Base-by-base conservation (phyloP, 2,888 invertebrate species). In the Drosophila kanekoi region DNA sequence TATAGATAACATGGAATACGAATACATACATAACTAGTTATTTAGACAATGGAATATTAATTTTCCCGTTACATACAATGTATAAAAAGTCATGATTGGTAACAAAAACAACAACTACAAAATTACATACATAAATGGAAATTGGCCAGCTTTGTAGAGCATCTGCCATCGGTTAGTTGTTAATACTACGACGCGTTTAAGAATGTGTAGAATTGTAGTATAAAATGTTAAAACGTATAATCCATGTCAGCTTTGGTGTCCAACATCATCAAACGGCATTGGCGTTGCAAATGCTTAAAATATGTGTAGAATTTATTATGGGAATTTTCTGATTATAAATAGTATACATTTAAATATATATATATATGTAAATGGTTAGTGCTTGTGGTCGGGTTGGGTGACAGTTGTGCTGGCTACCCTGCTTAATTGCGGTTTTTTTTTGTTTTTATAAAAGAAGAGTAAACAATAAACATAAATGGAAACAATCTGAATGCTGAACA, bases 21-120 rank as follows among this genome's bases (percentile, higher is more conserved):
- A 61, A 60, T 65, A 77, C 52, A 74, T 72, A 77, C 74, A 72
- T 75, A 73, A 78, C 54, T 75, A 75, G 40, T 33, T 71, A 61
- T 52, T 74, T 54, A 54, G 72, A 54, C 52, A 72, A 64, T 48
- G 37, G 51, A 64, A 64, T 49, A 48, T 44, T 37, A 13, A 40
- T 60, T 44, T 52, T 23, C 16, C 43, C 59, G 51, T 51, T 45
- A 54, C 41, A 52, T 40, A 60, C 51, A 44, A 54, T 13, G 20
- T 20, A 40, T 58, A 54, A 44, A 49, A 28, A 45, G 52, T 37
- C 52, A 28, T 35, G 52, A 64, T 47, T 61, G 45, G 41, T 71
- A 76, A 74, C 65, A 77, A 77, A 52, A 57, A 56, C 54, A 74
- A 74, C 77, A 75, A 76, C 79, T 76, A 76, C 75, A 76, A 76